A percentile compares a stretch with the other conserved stretches of the same genome.
phyloP scores from a whole-genome alignment of 1,140 invertebrate species.

The Cotesia vestalis region DNA sequence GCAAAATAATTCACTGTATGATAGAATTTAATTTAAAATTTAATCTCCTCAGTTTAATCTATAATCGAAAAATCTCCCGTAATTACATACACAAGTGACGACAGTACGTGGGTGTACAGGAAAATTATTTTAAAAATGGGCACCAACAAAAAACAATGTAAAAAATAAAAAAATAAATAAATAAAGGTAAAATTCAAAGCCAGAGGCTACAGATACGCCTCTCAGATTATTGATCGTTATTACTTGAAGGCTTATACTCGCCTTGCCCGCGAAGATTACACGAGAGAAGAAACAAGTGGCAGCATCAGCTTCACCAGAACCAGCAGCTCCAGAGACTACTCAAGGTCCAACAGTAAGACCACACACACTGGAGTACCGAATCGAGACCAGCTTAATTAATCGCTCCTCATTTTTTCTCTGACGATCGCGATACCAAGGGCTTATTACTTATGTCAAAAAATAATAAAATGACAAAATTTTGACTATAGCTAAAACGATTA shows the following conservation, averaged over 20 bases:
- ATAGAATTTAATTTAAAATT: no score
- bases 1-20: no score
- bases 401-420: conserved; percentile 10
- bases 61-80: no score
- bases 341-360: not conserved
- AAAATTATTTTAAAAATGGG: no score
- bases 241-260: conserved; percentile 15
- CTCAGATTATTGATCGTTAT: conserved; percentile 26
- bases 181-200: not conserved
- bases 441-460: conserved; percentile 14
- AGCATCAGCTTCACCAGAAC: not conserved
- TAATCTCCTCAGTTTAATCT: no score
- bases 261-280: conserved; percentile 21
- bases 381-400: conserved; percentile 18
- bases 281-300: conserved; percentile 6
- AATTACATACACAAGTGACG: no score
- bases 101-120: no score
- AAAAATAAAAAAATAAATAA: no score
- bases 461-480: no score
- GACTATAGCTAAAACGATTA: no score
- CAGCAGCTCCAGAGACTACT: no score
- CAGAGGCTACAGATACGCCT: conserved; percentile 6
- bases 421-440: conserved; percentile 11
- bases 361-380: conserved; percentile 22
- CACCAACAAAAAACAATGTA: no score